Base-by-base conservation (phyloP, 2,113 vertebrate species). In the Haliaeetus leucogaster region DNA sequence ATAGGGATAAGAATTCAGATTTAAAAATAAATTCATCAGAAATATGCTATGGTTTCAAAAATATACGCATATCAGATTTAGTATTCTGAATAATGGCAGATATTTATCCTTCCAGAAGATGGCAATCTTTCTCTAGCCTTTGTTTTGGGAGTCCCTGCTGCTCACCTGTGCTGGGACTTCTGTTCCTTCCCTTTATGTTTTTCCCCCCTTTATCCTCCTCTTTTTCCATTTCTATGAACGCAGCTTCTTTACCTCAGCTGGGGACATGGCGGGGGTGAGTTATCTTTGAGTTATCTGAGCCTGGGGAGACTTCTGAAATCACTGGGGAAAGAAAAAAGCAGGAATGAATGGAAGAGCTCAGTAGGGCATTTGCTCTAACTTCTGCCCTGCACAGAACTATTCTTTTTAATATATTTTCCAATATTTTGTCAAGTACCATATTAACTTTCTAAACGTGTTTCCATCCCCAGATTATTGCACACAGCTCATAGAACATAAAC, bases 91-190 rank as follows among this genome's bases (percentile, higher is more conserved):
- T 19, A 89, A 82, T 27, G 42, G 67, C 78, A 93, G 42, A 58
- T 95, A 96, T 93, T 94, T 97, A 95, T 96, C 96, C 94, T 84
- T 93, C 93, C 97, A 96, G 95, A 77, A 97, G 97, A 77, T 97
- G 97, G 95, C 97, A 95, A 89, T 90, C 93, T 96, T 95, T 92
- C 89, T 56, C 89, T 47, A 97, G 66, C 43, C 67, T 83, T 87
- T 45, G 47, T 81, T 79, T 47, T 7, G 2, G 16, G 23, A 84
- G 25, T 8, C 32, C 32, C 48, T 80, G 38, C 48, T 70, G 22
- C 9, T 88, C 50, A 17, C 1, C 0, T 38, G 18, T 65, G 23
- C 50, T 27, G 50, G 70, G 40, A 40, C 6, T 80, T 27, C 30
- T 40, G 10, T 55, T 87, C 50, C 23, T 89, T 62, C 34, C 12